Base-by-base conservation (phyloP, 2,888 invertebrate genomes). In the Halictus ligatus region DNA sequence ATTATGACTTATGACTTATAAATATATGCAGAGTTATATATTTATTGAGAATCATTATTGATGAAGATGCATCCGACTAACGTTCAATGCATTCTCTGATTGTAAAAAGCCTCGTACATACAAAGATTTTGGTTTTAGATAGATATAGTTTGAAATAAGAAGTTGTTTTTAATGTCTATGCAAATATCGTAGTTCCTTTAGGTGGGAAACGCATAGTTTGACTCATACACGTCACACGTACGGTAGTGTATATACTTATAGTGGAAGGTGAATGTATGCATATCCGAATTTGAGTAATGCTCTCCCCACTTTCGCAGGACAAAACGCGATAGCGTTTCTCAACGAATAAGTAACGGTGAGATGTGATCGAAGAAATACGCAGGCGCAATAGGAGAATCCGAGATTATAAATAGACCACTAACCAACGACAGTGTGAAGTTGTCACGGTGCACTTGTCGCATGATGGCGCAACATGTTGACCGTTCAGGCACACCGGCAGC, bases 381-480 rank as follows among this genome's bases (percentile, higher is more conserved):
- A 86, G 29, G 79, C 87, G 87, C 79, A 75, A 25, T 60, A 21
- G 3, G n/a, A 69, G 25, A 40, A 80, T 71, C 58, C 46, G 77
- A 88, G 84, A 78, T 87, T 87, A 91, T 91, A 91, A 92, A 92
- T 91, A 91, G 88, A 89, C 81, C 75, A 83, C 67, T 81, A 46
- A 50, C 46, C 25, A 48, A 81, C 67, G 78, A 85, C 75, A 18
- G 86, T 76, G 82, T 83, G 87, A 90, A 91, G 92, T 94, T 94
- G 92, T 93, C 92, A 92, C 90, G 89, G 90, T 90, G 91, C 92
- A 92, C 92, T 94, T 91, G 92, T 94, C 93, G 93, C 93, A 94
- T 92, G 94, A 94, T 94, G 94, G 94, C 94, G 94, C 94, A 93
- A 93, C 93, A 93, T 94, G 94, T 93, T 93, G 92, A 89, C 92